Base-by-base conservation (phyloP, 2,888 invertebrate species). In the Nemotelus pantherinus region DNA sequence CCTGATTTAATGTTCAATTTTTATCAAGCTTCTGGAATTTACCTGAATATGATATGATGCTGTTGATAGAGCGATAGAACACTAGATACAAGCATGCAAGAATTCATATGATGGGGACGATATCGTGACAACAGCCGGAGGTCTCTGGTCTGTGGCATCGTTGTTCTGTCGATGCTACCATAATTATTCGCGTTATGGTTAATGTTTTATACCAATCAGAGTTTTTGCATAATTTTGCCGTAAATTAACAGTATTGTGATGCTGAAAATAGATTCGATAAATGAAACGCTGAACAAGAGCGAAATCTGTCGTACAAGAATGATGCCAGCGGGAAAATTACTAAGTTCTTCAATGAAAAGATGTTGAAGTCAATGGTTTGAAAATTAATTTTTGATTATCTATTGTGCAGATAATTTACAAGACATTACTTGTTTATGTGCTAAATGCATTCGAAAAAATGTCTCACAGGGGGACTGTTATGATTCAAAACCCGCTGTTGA, bases 21-120 rank as follows among this genome's bases (percentile, higher is more conserved):
- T 60, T 76, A 78, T 78, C 77, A 78, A 78, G 78, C 78, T 78
- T 78, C 78, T 78, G 78, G 78, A 78, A 78, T 78, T 78, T 64
- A 78, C 77, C 67, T 60, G 77, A 78, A 74, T 72, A 68, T 74
- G 72, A 71, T 78, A 57, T 44, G 55, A 63, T 74, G 63, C 47
- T 63, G 60, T 39, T 74, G 74, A 74, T 74, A 74, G 71, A 71
- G 57, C 71, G 55, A 71, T 71, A 71, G 63, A 63, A 41, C 7
- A 4, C 63, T 50, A 41, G 64, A 63, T 3, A 48, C 45, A n/a
- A 1, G 47, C 44, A 2, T 65, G 1, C 44, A 5, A 41, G 25
- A 25, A 9, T 9, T 25, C 39, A 25, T 6, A 25, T n/a, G n/a
- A 25, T 25, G 39, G 4, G 25, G 39, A 10, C 41, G 41, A 41